Percentiles rank a stretch among this genome's conserved stretches.
Evolutionary conservation across 2,113 vertebrate species (phyloP).

Genomic region (Grallaria varia): DNA sequence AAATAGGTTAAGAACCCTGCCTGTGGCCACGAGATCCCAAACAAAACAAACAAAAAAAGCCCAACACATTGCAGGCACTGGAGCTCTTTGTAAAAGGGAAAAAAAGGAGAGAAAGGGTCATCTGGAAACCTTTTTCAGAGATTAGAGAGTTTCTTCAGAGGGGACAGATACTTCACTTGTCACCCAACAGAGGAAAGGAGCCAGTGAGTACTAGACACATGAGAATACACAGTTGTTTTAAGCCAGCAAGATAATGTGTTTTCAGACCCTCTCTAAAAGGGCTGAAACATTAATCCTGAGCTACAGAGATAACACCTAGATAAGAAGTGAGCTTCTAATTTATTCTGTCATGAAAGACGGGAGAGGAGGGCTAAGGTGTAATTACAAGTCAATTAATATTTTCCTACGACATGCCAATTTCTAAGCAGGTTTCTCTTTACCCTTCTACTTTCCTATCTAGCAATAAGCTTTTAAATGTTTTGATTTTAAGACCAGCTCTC

Average conservation of each 20-base stretch:
- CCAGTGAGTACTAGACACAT: not conserved
- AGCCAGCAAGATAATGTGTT: not conserved
- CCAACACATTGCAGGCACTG: not conserved
- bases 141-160: conserved; percentile 37
- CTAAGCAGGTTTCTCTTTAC: not conserved
- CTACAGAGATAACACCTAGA: conserved; percentile 25
- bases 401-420: not conserved
- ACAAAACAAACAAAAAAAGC: conserved; percentile 45
- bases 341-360: not conserved
- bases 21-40: not conserved
- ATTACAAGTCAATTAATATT: conserved; percentile 10
- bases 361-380: not conserved
- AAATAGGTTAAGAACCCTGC: conserved; percentile 14
- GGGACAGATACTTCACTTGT: conserved; percentile 22
- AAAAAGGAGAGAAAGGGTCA: not conserved
- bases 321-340: conserved; percentile 18
- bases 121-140: conserved; percentile 35
- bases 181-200: not conserved
- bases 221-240: conserved; percentile 19
- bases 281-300: conserved; percentile 35
- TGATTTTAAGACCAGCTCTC: not conserved
- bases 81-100: not conserved
- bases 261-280: conserved; percentile 15
- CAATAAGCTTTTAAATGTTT: not conserved
- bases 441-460: not conserved